A percentile compares a stretch with the other conserved stretches of the same genome.
Conservation (phyloP, 2,113 vertebrate species). For the Rattus rattus region DNA sequence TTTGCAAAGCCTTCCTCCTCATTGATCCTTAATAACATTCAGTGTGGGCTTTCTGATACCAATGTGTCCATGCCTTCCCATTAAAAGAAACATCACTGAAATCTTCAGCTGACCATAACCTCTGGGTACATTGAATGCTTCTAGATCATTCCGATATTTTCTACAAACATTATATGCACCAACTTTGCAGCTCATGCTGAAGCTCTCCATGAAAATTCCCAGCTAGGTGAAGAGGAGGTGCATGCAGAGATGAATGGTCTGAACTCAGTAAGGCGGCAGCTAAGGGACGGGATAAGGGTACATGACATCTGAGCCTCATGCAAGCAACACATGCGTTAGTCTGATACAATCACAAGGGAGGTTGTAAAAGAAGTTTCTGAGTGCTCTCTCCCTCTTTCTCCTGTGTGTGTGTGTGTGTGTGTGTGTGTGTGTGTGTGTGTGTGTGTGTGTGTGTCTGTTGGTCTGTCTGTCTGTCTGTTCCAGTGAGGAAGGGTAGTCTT, state of each 20-base stretch:
- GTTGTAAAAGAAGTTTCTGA: background rate
- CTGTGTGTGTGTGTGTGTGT: background rate
- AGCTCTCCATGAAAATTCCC: background rate
- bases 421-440: background rate
- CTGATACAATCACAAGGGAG: background rate
- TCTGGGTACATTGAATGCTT: background rate
- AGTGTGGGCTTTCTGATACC: background rate
- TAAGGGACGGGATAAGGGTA: background rate
- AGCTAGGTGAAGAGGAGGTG: background rate
- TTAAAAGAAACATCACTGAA: background rate
- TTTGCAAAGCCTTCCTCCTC: background rate
- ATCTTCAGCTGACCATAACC: background rate
- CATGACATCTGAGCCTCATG: background rate
- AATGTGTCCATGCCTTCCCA: background rate
- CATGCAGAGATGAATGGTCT: fast-evolving
- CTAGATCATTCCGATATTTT: background rate
- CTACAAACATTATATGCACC: no score
- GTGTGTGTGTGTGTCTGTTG: fast-evolving
- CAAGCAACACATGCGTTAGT: background rate
- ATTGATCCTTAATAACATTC: background rate
- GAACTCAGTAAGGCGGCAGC: background rate
- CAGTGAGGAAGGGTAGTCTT: background rate
- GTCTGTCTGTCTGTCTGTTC: background rate
- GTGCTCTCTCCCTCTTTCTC: background rate
- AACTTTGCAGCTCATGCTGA: background rate